A percentile compares a stretch with the other conserved stretches of the same genome.
Conservation (phyloP, 30 jellyfish, hydroid and myxozoan genomes). For the Chrysaora quinquecirrha region DNA sequence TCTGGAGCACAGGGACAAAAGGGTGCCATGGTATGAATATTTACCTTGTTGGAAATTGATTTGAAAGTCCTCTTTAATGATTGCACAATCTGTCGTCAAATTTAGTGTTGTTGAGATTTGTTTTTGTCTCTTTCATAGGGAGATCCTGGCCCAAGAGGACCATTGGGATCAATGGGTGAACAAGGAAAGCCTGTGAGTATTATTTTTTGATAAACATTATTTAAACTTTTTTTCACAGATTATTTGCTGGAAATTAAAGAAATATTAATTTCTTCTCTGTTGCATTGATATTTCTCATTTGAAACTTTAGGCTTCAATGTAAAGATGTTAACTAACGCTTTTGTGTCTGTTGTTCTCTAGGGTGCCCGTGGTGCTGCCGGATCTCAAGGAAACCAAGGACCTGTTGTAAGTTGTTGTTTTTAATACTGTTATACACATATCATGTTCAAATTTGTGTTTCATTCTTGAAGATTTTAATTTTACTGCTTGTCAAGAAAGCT, state of each 20-base stretch:
- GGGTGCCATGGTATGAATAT: background rate
- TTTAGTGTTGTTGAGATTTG: background rate
- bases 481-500: no score
- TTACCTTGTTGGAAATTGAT: background rate
- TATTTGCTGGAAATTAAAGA: no score
- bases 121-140: background rate
- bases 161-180: background rate
- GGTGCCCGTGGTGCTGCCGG: slow-evolving; percentile 8
- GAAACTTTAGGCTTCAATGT: no score
- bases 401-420: slow-evolving; percentile 3
- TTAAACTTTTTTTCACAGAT: no score
- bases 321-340: no score
- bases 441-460: no score
- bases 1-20: slow-evolving; percentile 8
- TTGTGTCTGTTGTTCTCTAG: no score
- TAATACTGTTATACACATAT: no score
- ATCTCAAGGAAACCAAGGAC: background rate
- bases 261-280: no score
- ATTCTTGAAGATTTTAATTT: no score
- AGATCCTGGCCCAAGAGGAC: slow-evolving; percentile 5
- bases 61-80: background rate
- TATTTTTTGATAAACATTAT: background rate
- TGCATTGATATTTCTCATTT: no score
- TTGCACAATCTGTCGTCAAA: background rate
- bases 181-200: background rate